These are phyloP conservation scores for Drosophila setosimentum DNA, from an alignment of 2,888 invertebrate species.

Conservation along the genomic window DNA sequence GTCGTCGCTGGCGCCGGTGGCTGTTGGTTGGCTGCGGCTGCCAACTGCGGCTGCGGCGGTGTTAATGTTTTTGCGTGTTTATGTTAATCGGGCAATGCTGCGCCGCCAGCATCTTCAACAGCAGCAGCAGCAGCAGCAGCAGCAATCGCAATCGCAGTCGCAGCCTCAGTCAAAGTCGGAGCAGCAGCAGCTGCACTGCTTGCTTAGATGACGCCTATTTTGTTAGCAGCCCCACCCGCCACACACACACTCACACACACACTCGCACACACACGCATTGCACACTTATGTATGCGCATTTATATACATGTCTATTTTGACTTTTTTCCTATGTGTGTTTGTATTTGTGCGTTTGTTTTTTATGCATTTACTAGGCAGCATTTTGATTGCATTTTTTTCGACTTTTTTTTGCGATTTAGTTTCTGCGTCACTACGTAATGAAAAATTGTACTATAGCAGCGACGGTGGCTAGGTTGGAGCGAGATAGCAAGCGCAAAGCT, in stretches of 20 bases:
- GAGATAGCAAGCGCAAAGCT: constrained; percentile 34
- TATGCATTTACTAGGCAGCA: constrained; percentile 77
- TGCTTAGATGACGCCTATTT: constrained; percentile 81
- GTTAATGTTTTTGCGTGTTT: constrained; percentile 84
- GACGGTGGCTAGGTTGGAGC: constrained; percentile 28
- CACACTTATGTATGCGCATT: constrained; percentile 23
- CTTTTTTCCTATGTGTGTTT: constrained; percentile 22
- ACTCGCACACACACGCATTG: constrained; percentile 15
- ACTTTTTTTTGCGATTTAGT: constrained; percentile 41
- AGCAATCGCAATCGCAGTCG: constrained; percentile 16
- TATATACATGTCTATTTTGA: constrained; percentile 17
- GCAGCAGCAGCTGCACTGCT: constrained; percentile 42
- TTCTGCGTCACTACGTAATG: constrained; percentile 59
- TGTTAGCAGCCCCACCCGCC: constrained; percentile 45
- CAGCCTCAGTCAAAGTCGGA: constrained; percentile 2
- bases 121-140: constrained; percentile 7
- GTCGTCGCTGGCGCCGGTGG: constrained; percentile 62
- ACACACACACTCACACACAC: constrained; percentile 16
- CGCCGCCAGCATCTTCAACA: constrained; percentile 28
- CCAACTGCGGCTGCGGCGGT: constrained; percentile 62
- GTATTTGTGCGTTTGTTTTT: constrained; percentile 64
- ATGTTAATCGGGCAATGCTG: constrained; percentile 81
- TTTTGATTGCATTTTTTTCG: constrained; percentile 74
- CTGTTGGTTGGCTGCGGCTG: constrained; percentile 69
- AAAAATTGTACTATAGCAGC: constrained; percentile 48